Percentiles rank a stretch among this genome's conserved stretches.
These are phyloP conservation scores for Drosophila hamatofila DNA, from an alignment of 2,888 invertebrate genomes.

Conservation along the genomic window DNA sequence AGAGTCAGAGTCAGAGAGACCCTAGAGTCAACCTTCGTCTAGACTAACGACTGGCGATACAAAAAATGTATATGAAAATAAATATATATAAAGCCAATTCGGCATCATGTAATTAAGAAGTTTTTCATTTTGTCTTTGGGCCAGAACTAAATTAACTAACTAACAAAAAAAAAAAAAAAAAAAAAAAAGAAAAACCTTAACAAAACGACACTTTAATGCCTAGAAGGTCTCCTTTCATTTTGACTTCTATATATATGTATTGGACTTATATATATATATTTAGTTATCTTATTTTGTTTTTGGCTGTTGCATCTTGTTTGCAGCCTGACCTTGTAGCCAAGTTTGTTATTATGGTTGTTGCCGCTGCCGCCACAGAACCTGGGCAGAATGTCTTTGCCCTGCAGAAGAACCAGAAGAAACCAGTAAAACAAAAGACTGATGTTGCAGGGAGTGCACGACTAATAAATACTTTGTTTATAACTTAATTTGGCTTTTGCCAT, in stretches of 20 bases:
- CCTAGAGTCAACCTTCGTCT: conserved; percentile 61
- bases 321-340: conserved; percentile 58
- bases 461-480: neutral
- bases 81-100: conserved; percentile 37
- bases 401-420: neutral
- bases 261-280: neutral
- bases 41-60: conserved; percentile 3
- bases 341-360: conserved; percentile 18
- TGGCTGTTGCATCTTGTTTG: conserved; percentile 42
- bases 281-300: conserved; percentile 12
- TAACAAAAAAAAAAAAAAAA: conserved; percentile 13
- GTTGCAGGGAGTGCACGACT: neutral
- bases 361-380: conserved; percentile 29
- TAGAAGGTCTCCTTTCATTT: conserved; percentile 67
- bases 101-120: conserved; percentile 70
- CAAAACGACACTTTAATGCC: conserved; percentile 41
- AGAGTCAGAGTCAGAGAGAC: neutral
- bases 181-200: conserved; percentile 27
- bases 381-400: conserved; percentile 35
- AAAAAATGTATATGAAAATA: conserved; percentile 1
- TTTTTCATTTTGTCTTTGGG: conserved; percentile 32
- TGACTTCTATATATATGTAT: conserved; percentile 13
- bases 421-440: neutral
- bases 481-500: neutral
- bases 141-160: conserved; percentile 38